Conservation (phyloP, 2,888 invertebrate genomes). For the Neoaliturus tenellus region DNA sequence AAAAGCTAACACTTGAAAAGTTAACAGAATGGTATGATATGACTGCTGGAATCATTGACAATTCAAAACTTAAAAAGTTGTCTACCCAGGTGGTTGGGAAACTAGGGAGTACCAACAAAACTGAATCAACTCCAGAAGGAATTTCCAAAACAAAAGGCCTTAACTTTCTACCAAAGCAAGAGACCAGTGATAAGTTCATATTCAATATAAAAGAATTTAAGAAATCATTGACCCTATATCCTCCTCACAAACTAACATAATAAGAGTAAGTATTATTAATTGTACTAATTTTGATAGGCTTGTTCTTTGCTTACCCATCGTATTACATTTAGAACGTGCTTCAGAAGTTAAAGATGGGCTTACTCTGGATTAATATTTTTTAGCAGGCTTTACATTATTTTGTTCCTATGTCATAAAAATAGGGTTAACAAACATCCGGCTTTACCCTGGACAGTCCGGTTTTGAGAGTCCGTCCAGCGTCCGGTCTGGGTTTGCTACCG, state of each 20-base stretch:
- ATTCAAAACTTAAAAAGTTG: constrained; percentile 57
- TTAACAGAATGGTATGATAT: constrained; percentile 56
- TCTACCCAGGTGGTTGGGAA: constrained; percentile 62
- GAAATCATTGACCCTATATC: constrained; percentile 2
- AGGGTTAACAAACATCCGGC: too few relatives aligned
- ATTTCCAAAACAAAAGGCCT: not conserved
- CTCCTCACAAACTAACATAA: constrained; percentile 15
- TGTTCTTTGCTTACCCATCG: too few relatives aligned
- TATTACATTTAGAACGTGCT: too few relatives aligned
- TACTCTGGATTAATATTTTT: too few relatives aligned
- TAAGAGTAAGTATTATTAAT: not conserved
- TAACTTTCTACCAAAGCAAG: constrained; percentile 8
- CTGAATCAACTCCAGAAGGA: not conserved
- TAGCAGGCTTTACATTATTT: too few relatives aligned
- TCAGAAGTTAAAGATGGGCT: too few relatives aligned
- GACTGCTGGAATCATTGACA: constrained; percentile 16
- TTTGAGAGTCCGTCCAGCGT: too few relatives aligned
- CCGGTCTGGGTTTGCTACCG: too few relatives aligned
- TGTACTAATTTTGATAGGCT: too few relatives aligned
- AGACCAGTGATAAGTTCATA: constrained; percentile 22
- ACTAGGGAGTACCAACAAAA: not conserved
- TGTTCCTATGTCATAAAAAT: too few relatives aligned
- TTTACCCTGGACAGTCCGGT: too few relatives aligned
- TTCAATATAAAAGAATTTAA: constrained; percentile 2
- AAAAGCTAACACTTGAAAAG: constrained; percentile 53